phyloP scores from a whole-genome alignment of 2,113 vertebrate species.

The Vulpes vulpes region DNA sequence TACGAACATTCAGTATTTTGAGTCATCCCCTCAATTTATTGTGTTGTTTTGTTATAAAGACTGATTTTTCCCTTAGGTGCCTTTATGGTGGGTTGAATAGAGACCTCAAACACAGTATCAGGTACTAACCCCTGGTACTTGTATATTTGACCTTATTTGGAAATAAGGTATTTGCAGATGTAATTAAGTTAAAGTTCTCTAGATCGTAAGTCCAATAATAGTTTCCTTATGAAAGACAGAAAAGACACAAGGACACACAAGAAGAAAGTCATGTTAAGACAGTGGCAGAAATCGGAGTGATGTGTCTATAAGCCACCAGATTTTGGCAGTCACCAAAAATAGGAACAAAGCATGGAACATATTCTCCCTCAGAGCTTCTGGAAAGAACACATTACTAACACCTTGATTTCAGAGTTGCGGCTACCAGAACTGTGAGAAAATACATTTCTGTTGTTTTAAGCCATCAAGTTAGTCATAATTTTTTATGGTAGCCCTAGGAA shows the following conservation, averaged over 20 bases:
- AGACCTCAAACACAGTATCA: too few relatives aligned
- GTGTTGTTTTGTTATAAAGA: neutral
- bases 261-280: neutral
- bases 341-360: fast-evolving
- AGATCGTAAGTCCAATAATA: neutral
- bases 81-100: neutral
- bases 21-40: neutral
- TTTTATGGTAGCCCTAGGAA: neutral
- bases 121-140: fast-evolving
- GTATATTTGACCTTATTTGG: neutral
- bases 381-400: neutral
- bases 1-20: neutral
- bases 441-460: neutral
- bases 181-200: neutral
- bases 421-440: neutral
- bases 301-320: too few relatives aligned
- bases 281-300: neutral
- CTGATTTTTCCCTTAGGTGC: neutral
- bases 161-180: neutral
- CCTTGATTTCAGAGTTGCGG: neutral
- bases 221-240: neutral
- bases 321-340: neutral
- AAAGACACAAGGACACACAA: neutral
- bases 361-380: neutral
- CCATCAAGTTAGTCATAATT: neutral